Percentiles rank a stretch among this genome's conserved stretches.
Evolutionary conservation across 2,113 vertebrate genomes (phyloP).

Genomic region (Puntigrus tetrazona): DNA sequence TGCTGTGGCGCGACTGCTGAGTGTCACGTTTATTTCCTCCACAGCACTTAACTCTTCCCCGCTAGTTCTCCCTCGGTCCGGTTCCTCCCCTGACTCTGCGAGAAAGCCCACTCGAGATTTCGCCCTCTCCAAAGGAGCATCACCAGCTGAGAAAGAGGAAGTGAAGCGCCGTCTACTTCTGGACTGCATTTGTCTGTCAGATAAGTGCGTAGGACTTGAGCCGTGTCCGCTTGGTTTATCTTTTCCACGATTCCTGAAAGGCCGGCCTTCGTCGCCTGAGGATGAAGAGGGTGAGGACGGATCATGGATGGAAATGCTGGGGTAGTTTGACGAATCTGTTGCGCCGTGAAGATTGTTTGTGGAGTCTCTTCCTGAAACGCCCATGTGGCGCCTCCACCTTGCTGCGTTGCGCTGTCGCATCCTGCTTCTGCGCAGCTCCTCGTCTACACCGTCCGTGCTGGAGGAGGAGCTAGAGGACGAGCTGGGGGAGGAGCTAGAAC

Average conservation of each 20-base stretch:
- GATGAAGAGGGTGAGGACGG: conserved; percentile 84
- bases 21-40: conserved; percentile 16
- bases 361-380: conserved; percentile 68
- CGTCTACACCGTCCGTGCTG: conserved; percentile 87
- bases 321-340: conserved; percentile 89
- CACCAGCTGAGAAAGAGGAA: conserved; percentile 40
- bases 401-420: conserved; percentile 86
- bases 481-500: conserved; percentile 78
- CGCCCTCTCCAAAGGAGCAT: conserved; percentile 54
- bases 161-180: conserved; percentile 36
- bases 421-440: conserved; percentile 81
- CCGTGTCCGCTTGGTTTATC: conserved; percentile 59
- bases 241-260: conserved; percentile 13
- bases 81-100: conserved; percentile 12
- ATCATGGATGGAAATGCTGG: conserved; percentile 89
- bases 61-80: conserved; percentile 48
- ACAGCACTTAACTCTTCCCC: conserved; percentile 46
- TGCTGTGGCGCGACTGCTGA: background rate
- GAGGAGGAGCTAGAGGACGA: conserved; percentile 86
- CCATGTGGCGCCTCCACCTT: conserved; percentile 81
- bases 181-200: conserved; percentile 58
- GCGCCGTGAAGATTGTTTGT: conserved; percentile 78
- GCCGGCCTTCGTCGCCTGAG: conserved; percentile 62
- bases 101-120: conserved; percentile 50
- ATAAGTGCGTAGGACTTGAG: conserved; percentile 66